Evolutionary conservation across 2,113 vertebrate genomes (phyloP).

Genomic region (Micronisus gabar): DNA sequence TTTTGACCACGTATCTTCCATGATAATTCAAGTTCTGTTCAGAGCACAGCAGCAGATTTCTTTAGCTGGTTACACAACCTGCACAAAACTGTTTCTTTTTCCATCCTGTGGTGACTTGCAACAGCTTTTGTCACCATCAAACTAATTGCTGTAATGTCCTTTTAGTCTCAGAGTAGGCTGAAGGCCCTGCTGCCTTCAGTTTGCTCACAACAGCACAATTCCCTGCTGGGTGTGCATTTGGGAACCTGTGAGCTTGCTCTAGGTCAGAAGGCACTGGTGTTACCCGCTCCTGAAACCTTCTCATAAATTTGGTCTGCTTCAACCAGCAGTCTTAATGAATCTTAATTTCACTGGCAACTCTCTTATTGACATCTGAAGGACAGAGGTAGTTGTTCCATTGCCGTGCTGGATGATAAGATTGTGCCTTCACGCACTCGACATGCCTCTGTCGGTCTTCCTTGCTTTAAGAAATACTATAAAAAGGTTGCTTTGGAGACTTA

Average conservation of each 20-base stretch:
- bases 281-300: neutral
- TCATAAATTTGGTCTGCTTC: neutral
- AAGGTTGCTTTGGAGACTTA: neutral
- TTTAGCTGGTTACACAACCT: neutral
- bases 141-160: neutral
- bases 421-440: accelerated
- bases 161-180: neutral
- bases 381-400: neutral
- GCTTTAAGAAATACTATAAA: neutral
- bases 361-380: neutral
- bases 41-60: neutral
- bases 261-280: neutral
- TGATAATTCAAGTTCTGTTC: neutral
- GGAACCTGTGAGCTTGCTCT: neutral
- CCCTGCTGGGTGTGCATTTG: neutral
- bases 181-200: neutral
- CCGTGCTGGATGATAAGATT: neutral
- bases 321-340: neutral
- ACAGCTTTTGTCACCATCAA: neutral
- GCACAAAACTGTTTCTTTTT: neutral
- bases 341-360: neutral
- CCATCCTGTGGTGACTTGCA: neutral
- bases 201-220: neutral
- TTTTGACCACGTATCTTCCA: neutral
- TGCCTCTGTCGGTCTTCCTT: neutral